Conservation (phyloP, 2,888 invertebrate species). For the Megalurothrips usitatus region DNA sequence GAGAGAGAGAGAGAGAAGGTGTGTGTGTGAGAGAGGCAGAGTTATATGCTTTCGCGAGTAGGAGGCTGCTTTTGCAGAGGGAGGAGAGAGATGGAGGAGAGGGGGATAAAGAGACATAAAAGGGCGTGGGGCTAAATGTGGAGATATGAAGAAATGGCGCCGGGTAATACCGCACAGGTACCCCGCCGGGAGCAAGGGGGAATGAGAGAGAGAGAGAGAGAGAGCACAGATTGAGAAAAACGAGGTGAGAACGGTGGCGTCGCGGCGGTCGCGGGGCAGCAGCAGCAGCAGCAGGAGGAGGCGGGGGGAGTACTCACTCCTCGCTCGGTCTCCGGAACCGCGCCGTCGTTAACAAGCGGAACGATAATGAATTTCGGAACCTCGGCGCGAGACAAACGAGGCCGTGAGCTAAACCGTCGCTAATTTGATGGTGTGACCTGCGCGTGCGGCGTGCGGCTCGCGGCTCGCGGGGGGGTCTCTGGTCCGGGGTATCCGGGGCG, state of each 20-base stretch:
- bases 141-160: slow-evolving; percentile 1
- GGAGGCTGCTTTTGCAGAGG: background rate
- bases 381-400: too few species aligned
- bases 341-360: too few species aligned
- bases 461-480: too few species aligned
- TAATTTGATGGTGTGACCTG: too few species aligned
- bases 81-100: background rate
- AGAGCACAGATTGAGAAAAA: slow-evolving; percentile 19
- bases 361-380: too few species aligned
- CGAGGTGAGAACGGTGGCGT: background rate
- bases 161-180: slow-evolving; percentile 14
- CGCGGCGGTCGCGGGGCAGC: too few species aligned
- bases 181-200: background rate
- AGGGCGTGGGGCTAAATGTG: slow-evolving; percentile 11
- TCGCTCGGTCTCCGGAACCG: too few species aligned
- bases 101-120: background rate
- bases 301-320: background rate
- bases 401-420: too few species aligned
- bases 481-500: too few species aligned
- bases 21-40: background rate
- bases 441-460: too few species aligned
- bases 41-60: too few species aligned
- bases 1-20: background rate
- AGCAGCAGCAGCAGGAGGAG: background rate
- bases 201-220: background rate